A percentile compares a stretch with the other conserved stretches of the same genome.
phyloP scores from a whole-genome alignment of 2,888 invertebrate genomes.

The Lycophotia porphyrea region DNA sequence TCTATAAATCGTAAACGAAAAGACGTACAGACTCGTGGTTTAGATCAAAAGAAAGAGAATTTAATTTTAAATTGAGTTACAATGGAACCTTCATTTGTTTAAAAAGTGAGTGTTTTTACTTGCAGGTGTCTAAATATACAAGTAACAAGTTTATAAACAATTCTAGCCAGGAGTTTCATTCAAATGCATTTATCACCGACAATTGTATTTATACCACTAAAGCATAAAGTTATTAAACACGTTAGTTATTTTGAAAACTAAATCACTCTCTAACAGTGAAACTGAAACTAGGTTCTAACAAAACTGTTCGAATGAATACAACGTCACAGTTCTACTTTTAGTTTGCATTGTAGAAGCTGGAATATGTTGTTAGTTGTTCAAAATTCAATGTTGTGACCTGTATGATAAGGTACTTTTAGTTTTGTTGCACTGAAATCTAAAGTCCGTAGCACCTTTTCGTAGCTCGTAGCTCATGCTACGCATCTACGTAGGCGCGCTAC shows the following conservation, averaged over 20 bases:
- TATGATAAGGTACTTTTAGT: not conserved
- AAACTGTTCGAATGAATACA: constrained; percentile 32
- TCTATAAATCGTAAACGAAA: too few species aligned
- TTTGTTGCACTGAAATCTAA: not conserved
- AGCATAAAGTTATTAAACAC: constrained; percentile 27
- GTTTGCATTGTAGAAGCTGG: constrained; percentile 31
- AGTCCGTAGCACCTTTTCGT: constrained; percentile 6
- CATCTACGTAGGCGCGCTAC: constrained; percentile 22
- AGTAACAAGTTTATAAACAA: not conserved
- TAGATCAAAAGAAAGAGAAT: too few species aligned
- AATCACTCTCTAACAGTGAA: constrained; percentile 41
- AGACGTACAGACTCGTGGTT: too few species aligned
- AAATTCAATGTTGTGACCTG: constrained; percentile 15
- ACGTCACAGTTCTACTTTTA: constrained; percentile 44
- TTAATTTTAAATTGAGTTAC: too few species aligned
- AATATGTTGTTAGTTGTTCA: constrained; percentile 19
- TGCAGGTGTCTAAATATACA: too few species aligned
- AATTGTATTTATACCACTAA: constrained; percentile 2
- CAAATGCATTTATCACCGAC: not conserved
- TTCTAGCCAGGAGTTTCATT: not conserved
- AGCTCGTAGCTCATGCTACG: constrained; percentile 37
- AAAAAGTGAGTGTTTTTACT: too few species aligned
- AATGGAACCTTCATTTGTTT: too few species aligned
- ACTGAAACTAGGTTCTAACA: constrained; percentile 56
- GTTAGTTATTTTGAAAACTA: constrained; percentile 45